Conservation (phyloP, 2,797 vertebrate genomes). For the Adrianichthys oophorus region DNA sequence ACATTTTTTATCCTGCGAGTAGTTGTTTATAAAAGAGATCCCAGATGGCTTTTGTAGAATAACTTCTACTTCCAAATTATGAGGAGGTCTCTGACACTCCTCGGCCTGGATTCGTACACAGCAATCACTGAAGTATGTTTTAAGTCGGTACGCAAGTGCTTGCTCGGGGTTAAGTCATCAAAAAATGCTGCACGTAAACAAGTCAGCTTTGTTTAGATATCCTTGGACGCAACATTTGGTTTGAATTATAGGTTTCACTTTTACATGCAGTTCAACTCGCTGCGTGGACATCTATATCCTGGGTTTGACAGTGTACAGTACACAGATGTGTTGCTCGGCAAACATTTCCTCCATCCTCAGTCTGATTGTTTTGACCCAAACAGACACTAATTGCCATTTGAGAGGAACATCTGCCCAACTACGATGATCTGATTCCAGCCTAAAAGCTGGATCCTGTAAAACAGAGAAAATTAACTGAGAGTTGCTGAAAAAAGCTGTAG, state of each 20-base stretch:
- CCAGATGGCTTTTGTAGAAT: slow-evolving; percentile 29
- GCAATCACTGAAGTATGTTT: slow-evolving; percentile 52
- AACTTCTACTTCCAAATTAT: slow-evolving; percentile 14
- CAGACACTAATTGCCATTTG: slow-evolving; percentile 53
- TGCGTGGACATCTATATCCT: slow-evolving; percentile 54
- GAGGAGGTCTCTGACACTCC: slow-evolving; percentile 18
- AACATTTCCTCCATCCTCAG: slow-evolving; percentile 46
- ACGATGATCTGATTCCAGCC: slow-evolving; percentile 52
- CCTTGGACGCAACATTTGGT: slow-evolving; percentile 70
- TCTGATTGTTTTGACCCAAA: slow-evolving; percentile 55
- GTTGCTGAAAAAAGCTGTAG: slow-evolving; percentile 25
- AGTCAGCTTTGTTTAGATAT: slow-evolving; percentile 66
- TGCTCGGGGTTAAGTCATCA: slow-evolving; percentile 31
- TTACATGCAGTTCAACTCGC: slow-evolving; percentile 36
- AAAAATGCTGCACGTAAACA: slow-evolving; percentile 62
- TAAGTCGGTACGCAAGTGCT: slow-evolving; percentile 40
- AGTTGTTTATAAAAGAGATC: slow-evolving; percentile 24
- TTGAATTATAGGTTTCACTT: slow-evolving; percentile 57
- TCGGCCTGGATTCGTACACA: slow-evolving; percentile 38
- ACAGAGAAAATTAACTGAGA: slow-evolving; percentile 49
- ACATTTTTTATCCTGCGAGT: slow-evolving; percentile 27
- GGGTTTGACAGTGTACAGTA: slow-evolving; percentile 68
- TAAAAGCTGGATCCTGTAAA: slow-evolving; percentile 45
- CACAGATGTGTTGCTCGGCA: slow-evolving; percentile 71
- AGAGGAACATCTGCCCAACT: slow-evolving; percentile 70